Evolutionary conservation across 2,113 vertebrate species (phyloP).

Genomic region (Macquaria australasica): DNA sequence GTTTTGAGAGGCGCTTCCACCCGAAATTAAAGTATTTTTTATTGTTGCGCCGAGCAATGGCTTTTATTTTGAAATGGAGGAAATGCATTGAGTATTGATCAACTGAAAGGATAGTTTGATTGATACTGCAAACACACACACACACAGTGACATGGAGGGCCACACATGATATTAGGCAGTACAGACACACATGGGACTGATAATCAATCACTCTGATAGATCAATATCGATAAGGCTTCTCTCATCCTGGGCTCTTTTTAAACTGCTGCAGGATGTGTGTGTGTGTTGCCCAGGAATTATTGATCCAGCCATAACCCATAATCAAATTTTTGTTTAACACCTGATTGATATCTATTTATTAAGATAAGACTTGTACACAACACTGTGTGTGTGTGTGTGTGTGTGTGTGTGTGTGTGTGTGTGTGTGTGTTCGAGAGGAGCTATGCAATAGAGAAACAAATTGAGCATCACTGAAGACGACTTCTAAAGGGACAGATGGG

Average conservation of each 20-base stretch:
- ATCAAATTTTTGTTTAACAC: conserved; percentile 31
- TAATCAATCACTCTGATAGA: conserved; percentile 49
- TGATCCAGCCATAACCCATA: conserved; percentile 45
- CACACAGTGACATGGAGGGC: background rate
- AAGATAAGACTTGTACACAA: background rate
- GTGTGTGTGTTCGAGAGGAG: background rate
- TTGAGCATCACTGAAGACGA: conserved; percentile 1
- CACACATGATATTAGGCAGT: background rate
- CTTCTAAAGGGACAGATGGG: background rate
- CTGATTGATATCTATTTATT: conserved; percentile 46
- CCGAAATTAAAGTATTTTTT: background rate
- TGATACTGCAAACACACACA: background rate
- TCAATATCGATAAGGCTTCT: conserved; percentile 14
- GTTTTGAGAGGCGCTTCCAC: background rate
- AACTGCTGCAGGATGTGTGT: background rate
- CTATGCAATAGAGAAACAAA: conserved; percentile 14
- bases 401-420: conserved; percentile 3
- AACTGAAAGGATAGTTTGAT: background rate
- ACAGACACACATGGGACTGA: background rate
- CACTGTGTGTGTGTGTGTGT: background rate
- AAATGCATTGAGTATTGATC: background rate
- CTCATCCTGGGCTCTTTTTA: conserved; percentile 4
- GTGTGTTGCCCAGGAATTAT: conserved; percentile 22
- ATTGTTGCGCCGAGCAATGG: no score
- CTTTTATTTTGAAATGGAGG: conserved; percentile 32